phyloP scores from a whole-genome alignment of 2,888 invertebrate species.

The Rhogogaster chlorosoma region DNA sequence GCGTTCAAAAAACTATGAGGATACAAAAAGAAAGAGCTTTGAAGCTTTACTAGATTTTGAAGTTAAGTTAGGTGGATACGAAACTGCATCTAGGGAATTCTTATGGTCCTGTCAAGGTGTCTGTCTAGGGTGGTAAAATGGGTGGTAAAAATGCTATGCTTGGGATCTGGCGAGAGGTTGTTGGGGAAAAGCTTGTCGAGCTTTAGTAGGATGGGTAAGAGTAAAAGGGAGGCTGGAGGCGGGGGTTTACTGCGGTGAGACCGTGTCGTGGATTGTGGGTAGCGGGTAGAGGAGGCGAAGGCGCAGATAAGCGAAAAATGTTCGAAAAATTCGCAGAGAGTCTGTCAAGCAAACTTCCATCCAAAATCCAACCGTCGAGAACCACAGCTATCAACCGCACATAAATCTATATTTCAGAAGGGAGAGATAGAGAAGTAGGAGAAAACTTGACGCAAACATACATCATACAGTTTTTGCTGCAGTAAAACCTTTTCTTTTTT shows the following conservation, averaged over 20 bases:
- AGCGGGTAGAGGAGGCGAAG: neutral
- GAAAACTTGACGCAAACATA: neutral
- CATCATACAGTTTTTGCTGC: constrained; percentile 1
- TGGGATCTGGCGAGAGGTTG: constrained; percentile 20
- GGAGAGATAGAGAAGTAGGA: neutral
- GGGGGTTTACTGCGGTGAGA: constrained; percentile 15
- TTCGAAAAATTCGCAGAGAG: constrained; percentile 57
- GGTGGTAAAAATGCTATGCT: constrained; percentile 25
- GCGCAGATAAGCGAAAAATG: constrained; percentile 55
- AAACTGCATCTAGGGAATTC: constrained; percentile 32
- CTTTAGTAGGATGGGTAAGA: constrained; percentile 11
- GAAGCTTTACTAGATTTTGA: neutral
- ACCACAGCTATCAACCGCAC: constrained; percentile 30
- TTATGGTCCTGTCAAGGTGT: constrained; percentile 25
- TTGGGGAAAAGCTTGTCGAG: constrained; percentile 45
- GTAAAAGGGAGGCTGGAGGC: neutral
- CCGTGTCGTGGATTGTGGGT: constrained; percentile 12
- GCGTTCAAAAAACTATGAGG: neutral
- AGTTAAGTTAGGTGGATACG: neutral
- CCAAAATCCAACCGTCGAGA: constrained; percentile 39
- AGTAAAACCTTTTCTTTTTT: neutral
- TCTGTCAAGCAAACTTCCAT: constrained; percentile 52
- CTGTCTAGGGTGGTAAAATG: constrained; percentile 4
- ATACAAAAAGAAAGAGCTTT: neutral
- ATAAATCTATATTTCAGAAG: constrained; percentile 41